phyloP scores from a whole-genome alignment of 1,140 invertebrate species.

The Conus betulinus region DNA sequence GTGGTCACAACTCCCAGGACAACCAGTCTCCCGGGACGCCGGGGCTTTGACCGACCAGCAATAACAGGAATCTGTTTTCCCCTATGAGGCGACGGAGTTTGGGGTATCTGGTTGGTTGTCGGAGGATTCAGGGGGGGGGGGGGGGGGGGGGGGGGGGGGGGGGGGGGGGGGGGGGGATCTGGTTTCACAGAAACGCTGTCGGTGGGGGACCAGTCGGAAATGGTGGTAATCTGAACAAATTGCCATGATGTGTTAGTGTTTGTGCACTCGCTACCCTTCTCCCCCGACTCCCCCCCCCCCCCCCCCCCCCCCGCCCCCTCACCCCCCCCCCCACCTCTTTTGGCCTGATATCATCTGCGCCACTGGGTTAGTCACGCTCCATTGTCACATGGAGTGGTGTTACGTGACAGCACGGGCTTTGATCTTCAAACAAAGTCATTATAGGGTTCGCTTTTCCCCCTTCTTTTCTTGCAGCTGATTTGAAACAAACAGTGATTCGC shows the following conservation, averaged over 20 bases:
- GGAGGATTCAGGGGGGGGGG: not conserved
- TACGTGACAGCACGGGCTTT: not conserved
- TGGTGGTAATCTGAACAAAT: not conserved
- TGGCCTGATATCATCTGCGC: not conserved
- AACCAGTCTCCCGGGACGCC: not conserved
- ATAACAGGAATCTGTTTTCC: not conserved
- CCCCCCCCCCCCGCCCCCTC: no score
- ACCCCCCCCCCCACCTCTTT: not conserved
- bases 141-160: not conserved
- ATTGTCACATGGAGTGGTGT: not conserved
- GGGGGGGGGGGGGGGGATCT: not conserved
- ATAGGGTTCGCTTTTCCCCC: not conserved
- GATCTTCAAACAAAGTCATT: not conserved
- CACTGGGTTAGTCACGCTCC: not conserved
- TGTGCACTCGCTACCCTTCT: no score
- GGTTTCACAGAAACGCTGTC: not conserved
- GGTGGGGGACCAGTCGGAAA: not conserved
- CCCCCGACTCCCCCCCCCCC: no score
- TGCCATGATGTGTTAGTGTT: not conserved
- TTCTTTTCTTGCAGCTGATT: no score
- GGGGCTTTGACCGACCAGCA: not conserved
- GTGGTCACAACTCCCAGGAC: not conserved
- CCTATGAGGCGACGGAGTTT: no score
- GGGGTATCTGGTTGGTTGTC: not conserved
- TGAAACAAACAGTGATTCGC: no score